Evolutionary conservation across 2,888 invertebrate species (phyloP).

Genomic region (Bugula neritina): DNA sequence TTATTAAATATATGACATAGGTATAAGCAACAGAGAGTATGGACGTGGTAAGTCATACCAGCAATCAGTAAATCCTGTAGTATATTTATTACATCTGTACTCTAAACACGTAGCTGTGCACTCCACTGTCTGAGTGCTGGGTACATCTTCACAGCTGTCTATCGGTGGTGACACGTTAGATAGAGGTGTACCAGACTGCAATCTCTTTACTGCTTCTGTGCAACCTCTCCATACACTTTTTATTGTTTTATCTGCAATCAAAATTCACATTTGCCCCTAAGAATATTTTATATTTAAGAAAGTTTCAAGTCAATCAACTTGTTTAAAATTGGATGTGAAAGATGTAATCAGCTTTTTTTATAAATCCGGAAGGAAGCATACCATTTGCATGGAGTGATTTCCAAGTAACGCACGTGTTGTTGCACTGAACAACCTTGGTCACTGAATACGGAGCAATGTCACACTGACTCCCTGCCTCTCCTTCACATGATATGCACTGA

Average conservation of each 20-base stretch:
- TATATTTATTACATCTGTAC: constrained; percentile 1
- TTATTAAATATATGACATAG: too few species aligned
- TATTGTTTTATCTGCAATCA: background rate
- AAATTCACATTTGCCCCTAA: too few species aligned
- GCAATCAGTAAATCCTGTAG: constrained; percentile 5
- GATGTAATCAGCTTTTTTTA: too few species aligned
- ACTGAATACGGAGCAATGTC: background rate
- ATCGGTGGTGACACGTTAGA: background rate
- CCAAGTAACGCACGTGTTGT: background rate
- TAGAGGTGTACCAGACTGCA: too few species aligned
- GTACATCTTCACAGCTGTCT: background rate
- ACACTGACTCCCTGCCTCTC: background rate
- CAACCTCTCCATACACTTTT: constrained; percentile 6
- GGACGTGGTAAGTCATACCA: too few species aligned
- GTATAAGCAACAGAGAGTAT: too few species aligned
- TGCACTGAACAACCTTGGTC: background rate
- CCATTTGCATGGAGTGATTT: constrained; percentile 10
- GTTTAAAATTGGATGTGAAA: too few species aligned
- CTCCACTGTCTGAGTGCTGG: background rate
- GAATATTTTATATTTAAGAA: too few species aligned
- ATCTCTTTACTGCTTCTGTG: background rate
- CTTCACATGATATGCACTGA: background rate
- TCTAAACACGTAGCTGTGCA: constrained; percentile 2
- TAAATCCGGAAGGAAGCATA: too few species aligned
- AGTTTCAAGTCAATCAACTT: too few species aligned